Conservation (phyloP, 1,140 invertebrate species). For the Saccostrea glomerata region DNA sequence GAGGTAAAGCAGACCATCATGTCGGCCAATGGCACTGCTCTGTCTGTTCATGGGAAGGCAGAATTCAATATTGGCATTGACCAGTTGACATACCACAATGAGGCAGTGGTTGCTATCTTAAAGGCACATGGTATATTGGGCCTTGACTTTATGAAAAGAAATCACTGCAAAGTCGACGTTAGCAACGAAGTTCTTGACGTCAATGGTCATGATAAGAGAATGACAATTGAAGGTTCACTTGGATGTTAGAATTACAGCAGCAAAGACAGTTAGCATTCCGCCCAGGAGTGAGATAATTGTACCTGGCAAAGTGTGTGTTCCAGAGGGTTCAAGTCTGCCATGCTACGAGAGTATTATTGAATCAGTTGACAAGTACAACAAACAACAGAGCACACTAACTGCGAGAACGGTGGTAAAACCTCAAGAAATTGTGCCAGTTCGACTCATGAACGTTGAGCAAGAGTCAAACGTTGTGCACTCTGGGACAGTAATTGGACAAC, state of each 20-base stretch:
- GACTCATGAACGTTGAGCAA: not conserved
- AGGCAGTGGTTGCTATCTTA: not conserved
- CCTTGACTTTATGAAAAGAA: conserved; percentile 3
- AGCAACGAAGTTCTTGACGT: not conserved
- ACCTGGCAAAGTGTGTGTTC: not conserved
- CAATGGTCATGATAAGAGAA: not conserved
- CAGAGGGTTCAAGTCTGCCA: not conserved
- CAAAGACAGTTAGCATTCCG: not conserved
- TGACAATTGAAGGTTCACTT: not conserved
- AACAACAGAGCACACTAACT: not conserved
- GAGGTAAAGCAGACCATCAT: not conserved
- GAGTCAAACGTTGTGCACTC: not conserved
- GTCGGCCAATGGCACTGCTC: not conserved
- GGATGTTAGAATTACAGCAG: not conserved
- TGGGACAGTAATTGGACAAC: not conserved
- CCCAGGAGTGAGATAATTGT: not conserved
- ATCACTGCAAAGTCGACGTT: not conserved
- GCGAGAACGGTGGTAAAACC: not conserved
- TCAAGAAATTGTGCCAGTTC: not conserved
- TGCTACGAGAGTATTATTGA: not conserved
- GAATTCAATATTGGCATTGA: not conserved
- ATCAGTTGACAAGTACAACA: not conserved
- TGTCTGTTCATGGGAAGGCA: not conserved
- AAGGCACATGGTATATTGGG: not conserved
- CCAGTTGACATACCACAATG: not conserved